Evolutionary conservation across 1,140 invertebrate genomes (phyloP), one percentile per base, ranked within the genome.

Genomic region (Goniozus legneri): DNA sequence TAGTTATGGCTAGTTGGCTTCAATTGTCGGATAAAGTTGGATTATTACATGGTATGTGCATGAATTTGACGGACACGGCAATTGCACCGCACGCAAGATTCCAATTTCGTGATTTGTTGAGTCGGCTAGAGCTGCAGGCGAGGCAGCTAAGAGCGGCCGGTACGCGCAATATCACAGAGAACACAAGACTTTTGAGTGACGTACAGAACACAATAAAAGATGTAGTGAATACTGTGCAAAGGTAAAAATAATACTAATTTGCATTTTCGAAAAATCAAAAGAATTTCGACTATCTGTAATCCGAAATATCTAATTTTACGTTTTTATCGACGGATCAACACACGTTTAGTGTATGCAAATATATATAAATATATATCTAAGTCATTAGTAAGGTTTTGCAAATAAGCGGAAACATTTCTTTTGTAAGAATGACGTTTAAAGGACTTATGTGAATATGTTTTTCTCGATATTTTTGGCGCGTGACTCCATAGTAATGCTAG

Each of bases 11-110:
- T 1, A 83, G 80, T 52, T 91, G 88, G 80, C 76, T 92, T n/a
- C 89, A 92, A 62, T 76, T 92, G 1, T 90, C 88, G 1, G 89
- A 93, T 62, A 91, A 91, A 64, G 82, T 92, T 8, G 86, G 87
- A 31, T 73, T 87, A 33, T 77, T 93, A 31, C 87, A 91, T 57
- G 82, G 83, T 1, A 85, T 87, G 47, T 93, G 90, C 67, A 77
- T 82, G 30, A 82, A 82, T 31, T 86, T 88, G 43, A 80, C 82
- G 0, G 86, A 88, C 49, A 77, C 77, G 22, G 82, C 87, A 2
- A 86, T 92, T 51, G 84, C 91, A 14, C 88, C 92, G 13, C 90
- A 92, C 63, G 84, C 88, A 19, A 86, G 92, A 45, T 93, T 96
- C 68, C 90, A 92, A 56, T 86, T 94, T 60, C 84, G 91, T 8